A percentile compares a stretch with the other conserved stretches of the same genome.
Conservation (phyloP, 2,888 invertebrate species). For the Orgyia antiqua region DNA sequence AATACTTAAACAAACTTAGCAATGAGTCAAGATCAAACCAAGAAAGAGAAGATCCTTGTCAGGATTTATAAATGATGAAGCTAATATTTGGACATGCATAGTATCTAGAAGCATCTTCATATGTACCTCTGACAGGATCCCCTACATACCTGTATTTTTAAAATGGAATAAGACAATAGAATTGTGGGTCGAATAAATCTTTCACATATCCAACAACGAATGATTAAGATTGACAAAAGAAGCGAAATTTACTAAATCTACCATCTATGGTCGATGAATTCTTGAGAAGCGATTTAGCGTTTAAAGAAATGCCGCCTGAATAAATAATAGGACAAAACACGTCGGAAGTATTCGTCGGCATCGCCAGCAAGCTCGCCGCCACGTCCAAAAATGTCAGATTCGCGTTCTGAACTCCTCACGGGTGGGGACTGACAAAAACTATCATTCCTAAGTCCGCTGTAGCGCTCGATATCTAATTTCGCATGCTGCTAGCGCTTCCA, state of each 20-base stretch:
- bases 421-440: conserved; percentile 57
- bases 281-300: conserved; percentile 49
- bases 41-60: too few species aligned
- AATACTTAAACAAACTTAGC: too few species aligned
- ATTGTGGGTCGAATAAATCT: conserved; percentile 44
- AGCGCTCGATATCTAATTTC: conserved; percentile 40
- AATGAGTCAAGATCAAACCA: too few species aligned
- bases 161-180: conserved; percentile 26
- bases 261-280: conserved; percentile 38
- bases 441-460: conserved; percentile 23
- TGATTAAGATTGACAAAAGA: conserved; percentile 57
- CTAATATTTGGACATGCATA: too few species aligned
- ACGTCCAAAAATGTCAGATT: conserved; percentile 50
- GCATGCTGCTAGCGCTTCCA: conserved; percentile 51
- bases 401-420: conserved; percentile 51
- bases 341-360: conserved; percentile 44
- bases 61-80: too few species aligned
- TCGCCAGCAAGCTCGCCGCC: conserved; percentile 48
- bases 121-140: conserved; percentile 9
- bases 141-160: conserved; percentile 8
- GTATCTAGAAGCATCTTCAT: too few species aligned
- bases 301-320: conserved; percentile 47
- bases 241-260: conserved; percentile 39
- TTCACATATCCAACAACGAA: conserved; percentile 38
- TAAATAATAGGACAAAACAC: conserved; percentile 63